phyloP scores from a whole-genome alignment of 2,888 invertebrate species.

The Cerastis leucographa region DNA sequence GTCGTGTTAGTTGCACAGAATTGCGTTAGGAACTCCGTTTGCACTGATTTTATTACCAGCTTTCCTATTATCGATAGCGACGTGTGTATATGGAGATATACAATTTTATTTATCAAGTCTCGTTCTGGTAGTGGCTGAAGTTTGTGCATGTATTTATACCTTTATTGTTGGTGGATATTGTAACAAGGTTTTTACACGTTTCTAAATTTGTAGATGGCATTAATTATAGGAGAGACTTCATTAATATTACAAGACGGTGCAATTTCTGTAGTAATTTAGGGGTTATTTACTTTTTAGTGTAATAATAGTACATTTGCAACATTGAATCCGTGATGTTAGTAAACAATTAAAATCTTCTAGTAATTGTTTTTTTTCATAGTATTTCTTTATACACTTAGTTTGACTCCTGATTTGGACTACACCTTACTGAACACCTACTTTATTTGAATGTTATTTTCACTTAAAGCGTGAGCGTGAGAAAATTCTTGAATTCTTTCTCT shows the following conservation, averaged over 20 bases:
- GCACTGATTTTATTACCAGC: constrained; percentile 46
- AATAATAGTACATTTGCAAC: no score
- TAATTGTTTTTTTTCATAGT: no score
- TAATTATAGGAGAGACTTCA: not conserved
- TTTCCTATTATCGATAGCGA: not conserved
- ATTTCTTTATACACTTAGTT: not conserved
- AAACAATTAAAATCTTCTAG: not conserved
- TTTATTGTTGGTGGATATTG: not conserved
- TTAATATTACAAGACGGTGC: not conserved
- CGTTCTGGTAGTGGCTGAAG: not conserved
- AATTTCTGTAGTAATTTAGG: not conserved
- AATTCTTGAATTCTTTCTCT: not conserved
- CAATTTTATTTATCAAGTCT: not conserved
- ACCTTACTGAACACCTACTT: no score
- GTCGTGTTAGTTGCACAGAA: constrained; percentile 41
- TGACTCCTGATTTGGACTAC: no score
- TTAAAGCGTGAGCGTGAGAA: not conserved
- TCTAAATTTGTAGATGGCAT: not conserved
- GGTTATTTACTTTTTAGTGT: not conserved
- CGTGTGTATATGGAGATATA: constrained; percentile 3
- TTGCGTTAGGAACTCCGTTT: constrained; percentile 32
- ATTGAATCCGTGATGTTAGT: no score
- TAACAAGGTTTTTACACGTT: not conserved
- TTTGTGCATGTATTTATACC: not conserved
- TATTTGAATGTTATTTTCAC: not conserved